A percentile compares a stretch with the other conserved stretches of the same genome.
Conservation (phyloP, 2,888 invertebrate species). For the Scelioninae gen. 2 region DNA sequence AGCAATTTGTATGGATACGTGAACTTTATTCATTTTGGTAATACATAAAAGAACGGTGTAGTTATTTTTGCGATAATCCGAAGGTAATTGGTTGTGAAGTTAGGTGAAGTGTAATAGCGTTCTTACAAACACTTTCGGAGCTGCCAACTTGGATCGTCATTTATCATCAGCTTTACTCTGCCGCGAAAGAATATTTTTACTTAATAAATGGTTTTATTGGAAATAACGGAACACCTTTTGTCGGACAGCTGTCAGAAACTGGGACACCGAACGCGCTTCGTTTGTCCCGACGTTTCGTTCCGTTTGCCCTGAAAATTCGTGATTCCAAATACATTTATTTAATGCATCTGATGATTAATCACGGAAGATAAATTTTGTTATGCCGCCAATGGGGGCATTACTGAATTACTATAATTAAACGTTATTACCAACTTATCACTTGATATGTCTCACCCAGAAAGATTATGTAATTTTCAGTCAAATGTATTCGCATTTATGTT, state of each 20-base stretch:
- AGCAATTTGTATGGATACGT: not conserved
- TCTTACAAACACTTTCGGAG: slow-evolving; percentile 29
- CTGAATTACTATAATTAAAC: slow-evolving; percentile 36
- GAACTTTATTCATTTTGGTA: slow-evolving; percentile 28
- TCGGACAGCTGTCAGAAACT: slow-evolving; percentile 36
- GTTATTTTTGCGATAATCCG: slow-evolving; percentile 38
- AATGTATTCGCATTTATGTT: slow-evolving; percentile 13
- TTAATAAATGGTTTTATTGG: slow-evolving; percentile 32
- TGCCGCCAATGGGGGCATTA: slow-evolving; percentile 33
- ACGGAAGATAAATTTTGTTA: slow-evolving; percentile 38
- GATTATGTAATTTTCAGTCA: not conserved
- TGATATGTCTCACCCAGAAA: too few species aligned
- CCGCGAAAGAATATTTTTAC: slow-evolving; percentile 9
- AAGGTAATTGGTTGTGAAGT: slow-evolving; percentile 44
- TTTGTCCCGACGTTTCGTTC: not conserved
- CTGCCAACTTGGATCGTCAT: slow-evolving; percentile 28
- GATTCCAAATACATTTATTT: slow-evolving; percentile 30
- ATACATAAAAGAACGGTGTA: slow-evolving; percentile 18
- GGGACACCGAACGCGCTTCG: slow-evolving; percentile 1
- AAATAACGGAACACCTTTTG: slow-evolving; percentile 23
- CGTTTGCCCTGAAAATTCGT: slow-evolving; percentile 15
- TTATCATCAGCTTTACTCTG: slow-evolving; percentile 22
- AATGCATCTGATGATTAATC: slow-evolving; percentile 39
- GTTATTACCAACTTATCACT: slow-evolving; percentile 21
- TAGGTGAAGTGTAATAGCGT: slow-evolving; percentile 37